phyloP scores from a whole-genome alignment of 23 tunicate genomes.

The Botrylloides violaceus region DNA sequence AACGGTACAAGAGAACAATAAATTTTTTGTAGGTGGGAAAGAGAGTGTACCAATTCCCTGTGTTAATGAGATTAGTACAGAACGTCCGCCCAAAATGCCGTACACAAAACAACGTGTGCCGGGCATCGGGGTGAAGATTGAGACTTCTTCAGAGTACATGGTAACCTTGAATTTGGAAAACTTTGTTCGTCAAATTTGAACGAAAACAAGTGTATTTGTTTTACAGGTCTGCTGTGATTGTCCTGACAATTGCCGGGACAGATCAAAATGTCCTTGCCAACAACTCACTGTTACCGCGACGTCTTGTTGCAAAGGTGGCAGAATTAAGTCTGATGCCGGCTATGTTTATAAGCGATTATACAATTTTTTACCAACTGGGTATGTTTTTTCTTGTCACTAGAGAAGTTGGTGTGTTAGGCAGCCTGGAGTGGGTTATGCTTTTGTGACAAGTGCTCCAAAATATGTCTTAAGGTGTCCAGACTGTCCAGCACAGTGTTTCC shows the following conservation, averaged over 20 bases:
- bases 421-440: too few species aligned
- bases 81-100: conserved; percentile 68
- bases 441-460: too few species aligned
- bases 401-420: too few species aligned
- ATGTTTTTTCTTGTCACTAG: neutral
- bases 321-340: conserved; percentile 57
- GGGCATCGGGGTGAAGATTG: conserved; percentile 62
- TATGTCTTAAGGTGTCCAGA: too few species aligned
- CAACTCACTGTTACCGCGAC: conserved; percentile 89
- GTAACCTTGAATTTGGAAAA: too few species aligned
- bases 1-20: too few species aligned
- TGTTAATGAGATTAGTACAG: conserved; percentile 58
- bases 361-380: conserved; percentile 77
- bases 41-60: conserved; percentile 64
- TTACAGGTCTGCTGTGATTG: conserved; percentile 78
- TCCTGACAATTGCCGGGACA: conserved; percentile 81
- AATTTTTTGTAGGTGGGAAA: conserved; percentile 34
- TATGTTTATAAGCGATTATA: conserved; percentile 54
- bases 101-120: conserved; percentile 55
- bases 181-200: too few species aligned
- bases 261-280: conserved; percentile 89
- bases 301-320: conserved; percentile 50
- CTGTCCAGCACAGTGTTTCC: too few species aligned
- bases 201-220: neutral
- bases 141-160: conserved; percentile 59